These are phyloP conservation scores for Drosophila heteroneura DNA, from an alignment of 2,888 invertebrate species.

Conservation along the genomic window DNA sequence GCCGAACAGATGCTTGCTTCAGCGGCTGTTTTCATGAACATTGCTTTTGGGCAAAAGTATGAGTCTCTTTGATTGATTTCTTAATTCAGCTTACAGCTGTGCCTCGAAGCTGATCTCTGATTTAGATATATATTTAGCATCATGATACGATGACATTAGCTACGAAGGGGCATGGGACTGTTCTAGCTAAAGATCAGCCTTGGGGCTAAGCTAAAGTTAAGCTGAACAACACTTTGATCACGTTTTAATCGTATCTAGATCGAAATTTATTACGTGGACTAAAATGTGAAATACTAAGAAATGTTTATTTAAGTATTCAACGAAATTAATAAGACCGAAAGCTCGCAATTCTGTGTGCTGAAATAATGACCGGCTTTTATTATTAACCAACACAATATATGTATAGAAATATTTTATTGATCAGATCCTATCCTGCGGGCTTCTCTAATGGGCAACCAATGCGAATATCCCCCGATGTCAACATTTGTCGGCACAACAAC, in stretches of 20 bases:
- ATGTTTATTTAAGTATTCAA: background rate
- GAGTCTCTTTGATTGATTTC: slow-evolving; percentile 42
- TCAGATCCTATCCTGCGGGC: slow-evolving; percentile 29
- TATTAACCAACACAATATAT: background rate
- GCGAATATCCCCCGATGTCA: slow-evolving; percentile 29
- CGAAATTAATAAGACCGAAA: background rate
- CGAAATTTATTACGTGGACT: background rate
- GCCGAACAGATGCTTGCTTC: slow-evolving; percentile 15
- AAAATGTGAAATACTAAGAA: background rate
- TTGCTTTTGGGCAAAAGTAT: background rate
- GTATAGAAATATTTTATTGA: background rate
- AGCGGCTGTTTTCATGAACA: slow-evolving; percentile 16
- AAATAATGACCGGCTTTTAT: background rate
- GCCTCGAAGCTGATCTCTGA: background rate
- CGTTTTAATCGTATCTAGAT: background rate
- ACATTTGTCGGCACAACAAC: slow-evolving; percentile 58
- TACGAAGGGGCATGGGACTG: background rate
- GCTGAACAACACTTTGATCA: background rate
- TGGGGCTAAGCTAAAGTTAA: background rate
- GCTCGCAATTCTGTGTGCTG: background rate
- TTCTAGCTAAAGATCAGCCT: background rate
- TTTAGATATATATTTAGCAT: background rate
- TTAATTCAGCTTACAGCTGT: slow-evolving; percentile 20
- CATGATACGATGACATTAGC: background rate
- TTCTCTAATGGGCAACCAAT: slow-evolving; percentile 17